These are phyloP conservation scores for Lates calcarifer DNA, from an alignment of 2,113 vertebrate genomes.

Conservation along the genomic window DNA sequence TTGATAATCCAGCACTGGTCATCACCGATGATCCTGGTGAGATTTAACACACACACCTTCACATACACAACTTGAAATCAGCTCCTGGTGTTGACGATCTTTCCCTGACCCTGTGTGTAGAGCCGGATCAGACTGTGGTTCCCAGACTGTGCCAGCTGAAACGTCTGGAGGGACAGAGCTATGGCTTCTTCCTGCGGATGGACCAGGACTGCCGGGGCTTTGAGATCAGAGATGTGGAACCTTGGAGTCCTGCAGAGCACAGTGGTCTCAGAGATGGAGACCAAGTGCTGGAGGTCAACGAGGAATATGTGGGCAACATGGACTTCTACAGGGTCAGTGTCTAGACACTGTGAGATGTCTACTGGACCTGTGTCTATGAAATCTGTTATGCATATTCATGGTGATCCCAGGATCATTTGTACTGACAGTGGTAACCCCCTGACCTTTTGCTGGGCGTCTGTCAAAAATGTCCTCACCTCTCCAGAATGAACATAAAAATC, in stretches of 20 bases:
- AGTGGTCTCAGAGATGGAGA: constrained; percentile 88
- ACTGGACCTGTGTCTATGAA: neutral
- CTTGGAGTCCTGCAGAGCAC: constrained; percentile 87
- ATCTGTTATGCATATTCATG: too few species aligned
- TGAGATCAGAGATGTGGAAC: constrained; percentile 82
- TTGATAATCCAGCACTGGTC: constrained; percentile 94
- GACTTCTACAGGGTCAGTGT: constrained; percentile 84
- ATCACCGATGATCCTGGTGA: constrained; percentile 92
- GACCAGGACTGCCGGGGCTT: constrained; percentile 76
- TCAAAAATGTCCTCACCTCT: too few species aligned
- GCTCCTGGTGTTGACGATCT: neutral
- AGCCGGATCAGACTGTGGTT: constrained; percentile 36
- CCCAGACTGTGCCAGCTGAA: constrained; percentile 88
- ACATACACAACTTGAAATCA: neutral
- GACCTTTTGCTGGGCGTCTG: too few species aligned
- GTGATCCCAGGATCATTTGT: too few species aligned
- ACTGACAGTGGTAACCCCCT: too few species aligned
- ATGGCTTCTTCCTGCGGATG: constrained; percentile 88
- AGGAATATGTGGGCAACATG: constrained; percentile 81
- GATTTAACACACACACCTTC: neutral
- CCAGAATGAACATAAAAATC: too few species aligned
- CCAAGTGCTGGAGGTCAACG: constrained; percentile 90
- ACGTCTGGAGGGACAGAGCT: constrained; percentile 81
- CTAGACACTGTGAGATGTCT: neutral
- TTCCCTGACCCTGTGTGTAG: constrained; percentile 28